phyloP scores from a whole-genome alignment of 2,113 vertebrate species.

The Axis porcinus region DNA sequence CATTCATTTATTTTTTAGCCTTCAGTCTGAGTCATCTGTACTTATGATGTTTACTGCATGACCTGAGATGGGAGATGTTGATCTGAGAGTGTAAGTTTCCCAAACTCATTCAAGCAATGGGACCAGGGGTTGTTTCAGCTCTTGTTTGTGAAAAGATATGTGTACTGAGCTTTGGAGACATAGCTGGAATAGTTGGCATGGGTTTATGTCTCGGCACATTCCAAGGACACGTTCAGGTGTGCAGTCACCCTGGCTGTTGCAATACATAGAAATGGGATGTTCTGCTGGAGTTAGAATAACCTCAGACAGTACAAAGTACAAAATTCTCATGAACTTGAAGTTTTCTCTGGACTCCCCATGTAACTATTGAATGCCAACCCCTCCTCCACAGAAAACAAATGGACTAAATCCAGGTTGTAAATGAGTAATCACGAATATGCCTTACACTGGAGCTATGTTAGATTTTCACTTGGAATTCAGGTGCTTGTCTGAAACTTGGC shows the following conservation, averaged over 20 bases:
- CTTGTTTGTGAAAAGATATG: background rate
- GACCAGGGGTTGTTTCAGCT: background rate
- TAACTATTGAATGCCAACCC: background rate
- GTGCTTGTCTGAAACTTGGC: background rate
- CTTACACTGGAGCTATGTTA: background rate
- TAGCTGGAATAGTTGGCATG: constrained; percentile 25
- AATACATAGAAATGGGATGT: background rate
- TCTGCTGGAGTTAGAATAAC: background rate
- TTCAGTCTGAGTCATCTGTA: background rate
- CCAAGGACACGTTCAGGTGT: background rate
- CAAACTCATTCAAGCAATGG: background rate
- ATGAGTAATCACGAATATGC: background rate
- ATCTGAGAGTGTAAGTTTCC: background rate
- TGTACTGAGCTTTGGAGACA: background rate
- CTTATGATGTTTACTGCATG: background rate
- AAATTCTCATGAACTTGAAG: background rate
- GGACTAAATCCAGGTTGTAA: background rate
- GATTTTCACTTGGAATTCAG: background rate
- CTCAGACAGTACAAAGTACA: background rate
- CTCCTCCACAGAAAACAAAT: background rate
- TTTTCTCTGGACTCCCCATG: background rate
- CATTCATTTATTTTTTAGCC: background rate
- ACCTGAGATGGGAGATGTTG: background rate
- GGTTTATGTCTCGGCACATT: background rate
- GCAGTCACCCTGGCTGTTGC: background rate